Evolutionary conservation across 2,888 invertebrate species (phyloP).

Genomic region (Drosophila longiperda): DNA sequence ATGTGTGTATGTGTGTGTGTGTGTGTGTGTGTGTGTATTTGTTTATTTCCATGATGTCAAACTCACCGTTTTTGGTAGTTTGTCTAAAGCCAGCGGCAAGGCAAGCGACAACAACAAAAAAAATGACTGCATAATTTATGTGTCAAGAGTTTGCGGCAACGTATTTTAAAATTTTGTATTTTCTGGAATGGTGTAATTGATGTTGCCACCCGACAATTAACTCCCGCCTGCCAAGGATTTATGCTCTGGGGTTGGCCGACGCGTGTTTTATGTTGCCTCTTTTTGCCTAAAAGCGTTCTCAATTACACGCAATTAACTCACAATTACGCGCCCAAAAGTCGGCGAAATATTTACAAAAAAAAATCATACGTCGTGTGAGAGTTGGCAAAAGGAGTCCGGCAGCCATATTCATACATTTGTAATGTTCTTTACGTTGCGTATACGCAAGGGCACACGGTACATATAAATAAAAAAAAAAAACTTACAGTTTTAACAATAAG

Average conservation of each 20-base stretch:
- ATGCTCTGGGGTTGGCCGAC: conserved; percentile 44
- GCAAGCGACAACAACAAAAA: conserved; percentile 21
- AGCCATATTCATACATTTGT: conserved; percentile 16
- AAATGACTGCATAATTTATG: conserved; percentile 76
- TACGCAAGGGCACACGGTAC: conserved; percentile 7
- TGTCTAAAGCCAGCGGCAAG: conserved; percentile 12
- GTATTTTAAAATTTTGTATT: conserved; percentile 25
- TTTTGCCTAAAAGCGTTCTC: conserved; percentile 67
- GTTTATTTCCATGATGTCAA: conserved; percentile 33
- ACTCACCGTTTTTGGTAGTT: conserved; percentile 43
- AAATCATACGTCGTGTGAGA: conserved; percentile 36
- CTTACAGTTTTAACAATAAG: conserved; percentile 11
- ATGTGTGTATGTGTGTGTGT: conserved; percentile 4
- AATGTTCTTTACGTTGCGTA: conserved; percentile 20
- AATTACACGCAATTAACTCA: conserved; percentile 73
- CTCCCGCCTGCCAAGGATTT: conserved; percentile 61
- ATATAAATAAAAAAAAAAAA: conserved; percentile 22
- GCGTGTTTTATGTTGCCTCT: conserved; percentile 67
- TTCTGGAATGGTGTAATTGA: conserved; percentile 59
- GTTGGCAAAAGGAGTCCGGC: not conserved
- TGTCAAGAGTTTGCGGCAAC: conserved; percentile 65
- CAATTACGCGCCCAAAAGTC: conserved; percentile 46
- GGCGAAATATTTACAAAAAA: conserved; percentile 36
- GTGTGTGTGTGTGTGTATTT: not conserved
- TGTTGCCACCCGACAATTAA: conserved; percentile 75